These are phyloP conservation scores for Lepilemur septentrionalis DNA, from an alignment of 2,797 vertebrate genomes.

Conservation along the genomic window DNA sequence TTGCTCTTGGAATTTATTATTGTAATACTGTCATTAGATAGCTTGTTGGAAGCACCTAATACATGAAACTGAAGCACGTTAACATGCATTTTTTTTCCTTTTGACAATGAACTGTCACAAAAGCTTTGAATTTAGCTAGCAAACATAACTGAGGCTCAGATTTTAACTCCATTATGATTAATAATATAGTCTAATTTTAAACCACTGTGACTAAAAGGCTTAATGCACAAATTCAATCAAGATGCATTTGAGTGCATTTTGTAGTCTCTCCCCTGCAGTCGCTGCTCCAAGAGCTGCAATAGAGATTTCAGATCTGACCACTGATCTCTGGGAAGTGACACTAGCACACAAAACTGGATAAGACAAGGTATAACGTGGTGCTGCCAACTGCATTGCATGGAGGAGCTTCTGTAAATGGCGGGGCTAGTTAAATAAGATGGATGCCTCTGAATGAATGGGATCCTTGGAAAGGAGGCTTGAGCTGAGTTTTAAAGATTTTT, in stretches of 20 bases:
- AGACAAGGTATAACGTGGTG: background rate
- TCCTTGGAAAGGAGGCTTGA: background rate
- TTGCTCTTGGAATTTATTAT: constrained; percentile 26
- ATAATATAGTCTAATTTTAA: constrained; percentile 34
- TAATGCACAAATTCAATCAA: background rate
- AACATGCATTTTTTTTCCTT: background rate
- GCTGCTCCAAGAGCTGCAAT: background rate
- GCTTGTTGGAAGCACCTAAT: background rate
- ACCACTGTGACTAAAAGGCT: background rate
- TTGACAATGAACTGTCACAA: constrained; percentile 45
- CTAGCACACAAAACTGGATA: background rate
- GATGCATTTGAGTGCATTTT: background rate
- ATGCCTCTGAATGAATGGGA: background rate
- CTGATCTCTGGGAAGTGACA: background rate
- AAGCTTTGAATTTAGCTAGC: constrained; percentile 37
- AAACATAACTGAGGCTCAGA: background rate
- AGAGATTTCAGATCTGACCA: background rate
- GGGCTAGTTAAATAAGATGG: background rate
- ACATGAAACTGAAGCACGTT: background rate
- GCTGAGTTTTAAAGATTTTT: background rate
- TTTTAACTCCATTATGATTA: constrained; percentile 39
- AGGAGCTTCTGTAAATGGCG: background rate
- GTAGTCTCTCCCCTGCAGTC: background rate
- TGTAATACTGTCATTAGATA: constrained; percentile 36
- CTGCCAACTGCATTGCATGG: background rate